Percentiles rank a stretch among this genome's conserved stretches.
Conservation (phyloP, 2,113 vertebrate genomes). For the Piaya cayana region DNA sequence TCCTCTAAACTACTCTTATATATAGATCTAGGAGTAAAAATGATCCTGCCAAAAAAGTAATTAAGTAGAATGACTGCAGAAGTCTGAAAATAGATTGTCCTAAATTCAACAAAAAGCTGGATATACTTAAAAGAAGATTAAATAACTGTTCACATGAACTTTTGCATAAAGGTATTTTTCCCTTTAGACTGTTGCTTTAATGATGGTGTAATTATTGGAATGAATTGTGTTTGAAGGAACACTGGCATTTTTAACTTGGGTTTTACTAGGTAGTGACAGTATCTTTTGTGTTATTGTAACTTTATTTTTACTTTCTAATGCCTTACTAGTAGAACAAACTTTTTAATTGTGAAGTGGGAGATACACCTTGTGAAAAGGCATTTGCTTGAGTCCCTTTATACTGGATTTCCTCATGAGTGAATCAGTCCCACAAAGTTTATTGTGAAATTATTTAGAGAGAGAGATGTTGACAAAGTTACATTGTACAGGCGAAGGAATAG, state of each 20-base stretch:
- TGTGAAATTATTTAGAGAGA: not conserved
- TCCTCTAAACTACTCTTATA: not conserved
- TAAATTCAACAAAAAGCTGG: slow-evolving; percentile 21
- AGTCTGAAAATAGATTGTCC: slow-evolving; percentile 13
- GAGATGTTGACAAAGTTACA: not conserved
- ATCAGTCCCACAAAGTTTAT: not conserved
- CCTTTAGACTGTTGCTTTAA: slow-evolving; percentile 28
- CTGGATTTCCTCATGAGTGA: not conserved
- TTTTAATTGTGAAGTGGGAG: not conserved
- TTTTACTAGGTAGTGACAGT: not conserved
- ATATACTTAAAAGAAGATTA: slow-evolving; percentile 25
- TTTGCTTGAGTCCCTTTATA: not conserved
- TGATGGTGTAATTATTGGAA: slow-evolving; percentile 38
- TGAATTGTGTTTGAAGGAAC: not conserved
- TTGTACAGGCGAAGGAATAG: not conserved
- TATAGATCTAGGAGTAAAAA: not conserved
- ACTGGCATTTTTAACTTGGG: not conserved
- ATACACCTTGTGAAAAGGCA: not conserved
- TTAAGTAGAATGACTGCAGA: slow-evolving; percentile 36
- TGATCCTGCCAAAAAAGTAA: not conserved
- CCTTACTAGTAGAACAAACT: not conserved
- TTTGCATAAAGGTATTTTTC: not conserved
- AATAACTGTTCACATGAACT: slow-evolving; percentile 20
- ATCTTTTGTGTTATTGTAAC: not conserved
- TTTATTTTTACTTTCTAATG: not conserved